phyloP scores from a whole-genome alignment of 2,113 vertebrate species.

The Manacus vitellinus region DNA sequence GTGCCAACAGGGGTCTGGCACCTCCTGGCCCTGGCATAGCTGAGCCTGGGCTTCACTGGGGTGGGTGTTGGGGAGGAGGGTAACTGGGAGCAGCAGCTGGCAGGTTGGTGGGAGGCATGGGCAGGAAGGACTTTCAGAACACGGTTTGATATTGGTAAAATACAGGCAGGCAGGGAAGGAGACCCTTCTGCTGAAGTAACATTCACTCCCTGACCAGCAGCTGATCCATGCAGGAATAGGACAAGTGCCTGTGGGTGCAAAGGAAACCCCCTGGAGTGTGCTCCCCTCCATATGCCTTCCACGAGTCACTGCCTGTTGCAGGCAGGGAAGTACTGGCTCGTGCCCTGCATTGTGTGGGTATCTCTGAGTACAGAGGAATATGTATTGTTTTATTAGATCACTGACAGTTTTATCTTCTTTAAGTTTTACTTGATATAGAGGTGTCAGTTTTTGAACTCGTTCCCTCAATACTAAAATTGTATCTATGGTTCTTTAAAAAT shows the following conservation, averaged over 20 bases:
- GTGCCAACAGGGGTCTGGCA: not conserved
- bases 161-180: not conserved
- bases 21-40: not conserved
- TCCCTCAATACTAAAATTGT: not conserved
- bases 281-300: not conserved
- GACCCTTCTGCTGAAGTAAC: not conserved
- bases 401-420: not conserved
- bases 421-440: not conserved
- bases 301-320: not conserved
- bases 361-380: not conserved
- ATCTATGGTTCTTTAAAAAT: not conserved
- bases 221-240: not conserved
- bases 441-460: not conserved
- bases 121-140: not conserved
- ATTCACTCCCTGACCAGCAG: not conserved
- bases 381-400: not conserved
- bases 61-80: not conserved
- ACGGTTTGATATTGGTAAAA: not conserved
- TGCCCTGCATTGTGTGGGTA: accelerated
- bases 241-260: not conserved
- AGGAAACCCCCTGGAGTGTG: not conserved
- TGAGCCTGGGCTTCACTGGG: not conserved
- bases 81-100: not conserved
- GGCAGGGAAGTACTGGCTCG: not conserved
- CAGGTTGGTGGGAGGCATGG: not conserved